Evolutionary conservation across 2,113 vertebrate genomes (phyloP).

Genomic region (Penelope pileata): DNA sequence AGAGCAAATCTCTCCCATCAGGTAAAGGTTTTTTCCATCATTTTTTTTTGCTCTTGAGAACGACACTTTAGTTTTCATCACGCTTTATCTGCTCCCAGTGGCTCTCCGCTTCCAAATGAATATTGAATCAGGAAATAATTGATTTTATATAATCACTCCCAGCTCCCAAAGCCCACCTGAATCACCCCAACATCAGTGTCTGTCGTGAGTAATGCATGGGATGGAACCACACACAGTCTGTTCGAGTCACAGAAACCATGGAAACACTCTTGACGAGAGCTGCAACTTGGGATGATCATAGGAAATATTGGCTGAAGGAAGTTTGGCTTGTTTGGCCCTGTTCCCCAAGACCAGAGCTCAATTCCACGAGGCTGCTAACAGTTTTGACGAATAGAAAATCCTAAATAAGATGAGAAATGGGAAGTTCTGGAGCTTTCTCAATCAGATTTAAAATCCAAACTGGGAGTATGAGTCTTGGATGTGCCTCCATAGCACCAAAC

Average conservation of each 20-base stretch:
- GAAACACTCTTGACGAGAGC: background rate
- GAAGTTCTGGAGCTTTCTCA: rapidly evolving
- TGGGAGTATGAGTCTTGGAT: background rate
- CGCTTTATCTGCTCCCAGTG: background rate
- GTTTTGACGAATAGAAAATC: background rate
- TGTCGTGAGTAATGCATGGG: constrained; percentile 47
- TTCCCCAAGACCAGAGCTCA: background rate
- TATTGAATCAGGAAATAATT: background rate
- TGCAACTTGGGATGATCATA: constrained; percentile 10
- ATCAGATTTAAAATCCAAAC: background rate
- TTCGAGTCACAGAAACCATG: constrained; percentile 37
- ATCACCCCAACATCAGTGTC: constrained; percentile 19
- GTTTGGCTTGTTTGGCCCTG: background rate
- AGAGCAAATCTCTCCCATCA: background rate
- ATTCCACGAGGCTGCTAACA: background rate
- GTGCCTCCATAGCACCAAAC: background rate
- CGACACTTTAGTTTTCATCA: rapidly evolving
- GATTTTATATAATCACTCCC: background rate
- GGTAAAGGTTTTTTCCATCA: background rate
- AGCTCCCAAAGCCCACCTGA: constrained; percentile 29
- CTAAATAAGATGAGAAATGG: background rate
- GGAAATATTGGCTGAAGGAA: background rate
- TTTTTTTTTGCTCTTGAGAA: background rate
- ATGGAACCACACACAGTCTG: constrained; percentile 52
- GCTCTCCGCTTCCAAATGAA: background rate